phyloP scores from a whole-genome alignment of 2,888 invertebrate genomes.

The Pegoplata infirma region DNA sequence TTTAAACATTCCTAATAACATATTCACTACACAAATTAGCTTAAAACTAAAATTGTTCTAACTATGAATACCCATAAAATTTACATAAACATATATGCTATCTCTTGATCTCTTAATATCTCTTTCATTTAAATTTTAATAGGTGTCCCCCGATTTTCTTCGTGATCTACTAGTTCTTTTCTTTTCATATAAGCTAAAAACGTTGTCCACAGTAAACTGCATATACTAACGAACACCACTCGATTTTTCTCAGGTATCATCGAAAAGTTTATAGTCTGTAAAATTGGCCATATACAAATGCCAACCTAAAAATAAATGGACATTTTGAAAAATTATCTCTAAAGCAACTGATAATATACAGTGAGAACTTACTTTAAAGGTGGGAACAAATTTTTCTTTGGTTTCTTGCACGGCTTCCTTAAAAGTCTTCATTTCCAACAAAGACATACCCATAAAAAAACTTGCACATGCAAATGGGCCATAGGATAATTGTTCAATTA shows the following conservation, averaged over 20 bases:
- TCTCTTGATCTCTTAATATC: too few relatives aligned
- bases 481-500: constrained; percentile 86
- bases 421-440: constrained; percentile 84
- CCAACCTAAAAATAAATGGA: constrained; percentile 77
- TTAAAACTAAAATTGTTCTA: constrained; percentile 26
- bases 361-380: constrained; percentile 80
- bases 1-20: neutral
- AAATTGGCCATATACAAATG: constrained; percentile 84
- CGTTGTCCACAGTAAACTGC: constrained; percentile 87
- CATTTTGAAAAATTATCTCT: neutral
- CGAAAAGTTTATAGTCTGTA: constrained; percentile 87
- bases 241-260: constrained; percentile 86
- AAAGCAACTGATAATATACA: too few relatives aligned
- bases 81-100: neutral
- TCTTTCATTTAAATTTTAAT: constrained; percentile 15
- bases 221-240: constrained; percentile 84
- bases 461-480: constrained; percentile 86
- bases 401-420: constrained; percentile 83
- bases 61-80: constrained; percentile 3
- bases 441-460: constrained; percentile 87
- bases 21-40: constrained; percentile 14
- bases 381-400: constrained; percentile 84
- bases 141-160: neutral
- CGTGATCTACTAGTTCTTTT: constrained; percentile 72
- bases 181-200: constrained; percentile 89